A percentile compares a stretch with the other conserved stretches of the same genome.
These are phyloP conservation scores for Perizoma affinitatum DNA, from an alignment of 2,888 invertebrate genomes.

Conservation along the genomic window DNA sequence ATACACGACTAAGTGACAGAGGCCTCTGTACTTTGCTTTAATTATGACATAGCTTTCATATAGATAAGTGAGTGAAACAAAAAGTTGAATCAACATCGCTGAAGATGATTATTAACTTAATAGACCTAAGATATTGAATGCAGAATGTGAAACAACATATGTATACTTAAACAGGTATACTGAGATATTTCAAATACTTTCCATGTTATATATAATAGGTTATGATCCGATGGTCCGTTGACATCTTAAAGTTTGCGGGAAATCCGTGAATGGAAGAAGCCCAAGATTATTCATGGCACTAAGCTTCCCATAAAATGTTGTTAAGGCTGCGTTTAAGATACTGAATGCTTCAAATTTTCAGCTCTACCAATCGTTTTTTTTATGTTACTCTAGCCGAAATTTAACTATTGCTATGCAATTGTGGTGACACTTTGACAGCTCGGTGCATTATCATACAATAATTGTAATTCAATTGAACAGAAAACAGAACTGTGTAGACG, in stretches of 20 bases:
- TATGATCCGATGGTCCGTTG: too few relatives aligned
- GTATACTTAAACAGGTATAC: background rate
- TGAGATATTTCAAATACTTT: constrained; percentile 7
- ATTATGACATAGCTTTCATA: constrained; percentile 51
- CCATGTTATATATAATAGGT: too few relatives aligned
- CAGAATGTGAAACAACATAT: constrained; percentile 6
- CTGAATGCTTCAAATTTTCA: too few relatives aligned
- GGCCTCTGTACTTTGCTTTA: constrained; percentile 45
- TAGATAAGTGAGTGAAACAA: constrained; percentile 37
- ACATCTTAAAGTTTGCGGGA: too few relatives aligned
- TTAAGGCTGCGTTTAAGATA: too few relatives aligned
- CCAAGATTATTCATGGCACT: too few relatives aligned
- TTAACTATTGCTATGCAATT: too few relatives aligned
- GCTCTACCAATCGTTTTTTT: too few relatives aligned
- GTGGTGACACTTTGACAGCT: background rate
- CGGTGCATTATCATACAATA: background rate
- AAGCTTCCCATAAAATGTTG: too few relatives aligned
- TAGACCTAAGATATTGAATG: constrained; percentile 26
- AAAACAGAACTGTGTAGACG: constrained; percentile 4
- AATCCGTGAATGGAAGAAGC: too few relatives aligned
- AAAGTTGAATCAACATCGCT: constrained; percentile 35
- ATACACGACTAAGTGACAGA: constrained; percentile 8
- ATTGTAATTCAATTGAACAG: constrained; percentile 18
- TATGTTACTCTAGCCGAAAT: too few relatives aligned
- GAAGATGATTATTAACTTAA: constrained; percentile 36